Evolutionary conservation across 2,888 invertebrate species (phyloP).

Genomic region (Theodoxus fluviatilis): DNA sequence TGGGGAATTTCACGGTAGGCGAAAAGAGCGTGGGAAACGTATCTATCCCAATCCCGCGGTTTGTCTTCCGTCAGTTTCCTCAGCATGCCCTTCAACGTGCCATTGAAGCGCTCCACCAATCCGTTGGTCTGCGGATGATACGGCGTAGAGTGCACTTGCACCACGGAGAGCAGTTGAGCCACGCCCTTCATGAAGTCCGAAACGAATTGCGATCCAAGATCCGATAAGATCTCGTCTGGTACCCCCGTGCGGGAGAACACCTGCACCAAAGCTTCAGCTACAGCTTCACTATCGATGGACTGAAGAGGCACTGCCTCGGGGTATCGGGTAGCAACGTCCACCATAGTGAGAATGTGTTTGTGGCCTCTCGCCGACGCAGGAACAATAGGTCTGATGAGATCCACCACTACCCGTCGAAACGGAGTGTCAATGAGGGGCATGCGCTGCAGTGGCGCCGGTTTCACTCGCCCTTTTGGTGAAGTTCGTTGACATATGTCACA

Average conservation of each 20-base stretch:
- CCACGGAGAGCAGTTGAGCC: neutral
- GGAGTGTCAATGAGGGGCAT: conserved; percentile 36
- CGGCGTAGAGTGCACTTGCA: neutral
- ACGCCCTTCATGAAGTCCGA: too few species aligned
- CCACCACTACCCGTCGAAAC: conserved; percentile 36
- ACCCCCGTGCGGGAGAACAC: conserved; percentile 31
- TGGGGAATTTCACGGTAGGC: conserved; percentile 23
- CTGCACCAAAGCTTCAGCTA: conserved; percentile 36
- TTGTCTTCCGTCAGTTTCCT: conserved; percentile 28
- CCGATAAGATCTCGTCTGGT: conserved; percentile 35
- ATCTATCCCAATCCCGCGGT: conserved; percentile 38
- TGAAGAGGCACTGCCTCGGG: conserved; percentile 30
- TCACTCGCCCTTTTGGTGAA: conserved; percentile 28
- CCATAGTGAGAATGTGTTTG: conserved; percentile 33
- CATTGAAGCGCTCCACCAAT: neutral
- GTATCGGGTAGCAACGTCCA: conserved; percentile 37
- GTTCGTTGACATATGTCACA: conserved; percentile 38
- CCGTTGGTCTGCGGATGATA: conserved; percentile 21
- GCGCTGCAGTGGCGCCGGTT: conserved; percentile 29
- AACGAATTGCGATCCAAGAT: conserved; percentile 38
- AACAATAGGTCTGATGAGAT: conserved; percentile 38
- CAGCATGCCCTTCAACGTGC: conserved; percentile 35
- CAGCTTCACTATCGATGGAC: conserved; percentile 31
- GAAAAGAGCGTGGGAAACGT: conserved; percentile 27
- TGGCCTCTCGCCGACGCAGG: conserved; percentile 32